A percentile compares a stretch with the other conserved stretches of the same genome.
These are phyloP conservation scores for Neomonachus schauinslandi DNA, from an alignment of 2,113 vertebrate genomes.

Conservation along the genomic window DNA sequence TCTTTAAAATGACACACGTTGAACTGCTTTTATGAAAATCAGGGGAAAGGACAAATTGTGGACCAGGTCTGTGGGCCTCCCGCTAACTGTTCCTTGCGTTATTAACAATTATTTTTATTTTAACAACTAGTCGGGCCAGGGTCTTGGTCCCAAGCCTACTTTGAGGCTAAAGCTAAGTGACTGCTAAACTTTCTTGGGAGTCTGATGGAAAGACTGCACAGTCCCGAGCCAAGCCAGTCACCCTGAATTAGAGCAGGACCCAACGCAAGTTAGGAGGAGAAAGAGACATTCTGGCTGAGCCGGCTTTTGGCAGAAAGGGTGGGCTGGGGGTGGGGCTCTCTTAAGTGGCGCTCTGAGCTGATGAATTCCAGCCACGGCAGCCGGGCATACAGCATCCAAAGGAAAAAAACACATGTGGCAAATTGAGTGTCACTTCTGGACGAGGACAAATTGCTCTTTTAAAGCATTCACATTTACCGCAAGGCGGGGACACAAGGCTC, in stretches of 20 bases:
- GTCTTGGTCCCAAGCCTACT: conserved; percentile 21
- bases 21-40: neutral
- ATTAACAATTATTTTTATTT: conserved; percentile 53
- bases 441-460: neutral
- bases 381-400: neutral
- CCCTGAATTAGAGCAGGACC: neutral
- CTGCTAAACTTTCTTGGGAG: conserved; percentile 26
- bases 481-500: neutral
- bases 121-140: neutral
- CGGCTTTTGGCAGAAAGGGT: neutral
- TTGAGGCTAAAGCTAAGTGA: neutral
- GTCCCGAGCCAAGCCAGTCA: neutral
- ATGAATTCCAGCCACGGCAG: neutral
- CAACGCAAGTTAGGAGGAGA: neutral
- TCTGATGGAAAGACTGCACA: neutral
- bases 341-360: neutral
- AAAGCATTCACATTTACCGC: neutral
- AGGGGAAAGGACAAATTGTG: neutral
- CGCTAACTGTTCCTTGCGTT: neutral
- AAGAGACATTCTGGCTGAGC: neutral
- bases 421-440: neutral
- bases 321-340: neutral
- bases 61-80: neutral
- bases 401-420: neutral
- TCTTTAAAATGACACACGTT: neutral